These are phyloP conservation scores for Ictalurus furcatus DNA, from an alignment of 2,113 vertebrate genomes.

Conservation along the genomic window DNA sequence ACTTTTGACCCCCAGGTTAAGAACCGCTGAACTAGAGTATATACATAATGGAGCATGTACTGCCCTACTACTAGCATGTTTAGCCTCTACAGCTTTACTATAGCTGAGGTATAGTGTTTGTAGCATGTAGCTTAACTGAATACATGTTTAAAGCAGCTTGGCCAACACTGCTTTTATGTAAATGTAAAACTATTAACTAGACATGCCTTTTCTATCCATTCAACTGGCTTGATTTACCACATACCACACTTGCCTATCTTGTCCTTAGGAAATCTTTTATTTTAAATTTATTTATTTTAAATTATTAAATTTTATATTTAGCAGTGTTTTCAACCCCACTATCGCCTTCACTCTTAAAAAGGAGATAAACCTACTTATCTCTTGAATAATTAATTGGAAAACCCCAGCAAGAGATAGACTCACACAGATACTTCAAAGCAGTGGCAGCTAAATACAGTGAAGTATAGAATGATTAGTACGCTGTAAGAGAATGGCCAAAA, in stretches of 20 bases:
- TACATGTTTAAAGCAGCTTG: neutral
- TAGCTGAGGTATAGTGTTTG: neutral
- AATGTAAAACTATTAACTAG: neutral
- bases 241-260: neutral
- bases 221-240: neutral
- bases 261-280: neutral
- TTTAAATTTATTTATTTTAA: no score
- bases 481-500: neutral
- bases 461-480: neutral
- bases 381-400: constrained; percentile 66
- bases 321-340: neutral
- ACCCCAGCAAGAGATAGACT: constrained; percentile 38
- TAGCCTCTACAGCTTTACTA: neutral
- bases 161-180: neutral
- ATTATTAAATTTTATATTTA: neutral
- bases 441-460: neutral
- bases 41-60: neutral
- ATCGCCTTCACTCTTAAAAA: neutral
- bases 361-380: neutral
- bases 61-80: neutral
- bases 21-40: neutral
- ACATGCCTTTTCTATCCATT: no score
- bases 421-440: constrained; percentile 56
- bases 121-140: neutral
- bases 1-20: no score